A percentile compares a stretch with the other conserved stretches of the same genome.
Conservation (phyloP, 2,797 vertebrate species). For the Apodemus agrarius region DNA sequence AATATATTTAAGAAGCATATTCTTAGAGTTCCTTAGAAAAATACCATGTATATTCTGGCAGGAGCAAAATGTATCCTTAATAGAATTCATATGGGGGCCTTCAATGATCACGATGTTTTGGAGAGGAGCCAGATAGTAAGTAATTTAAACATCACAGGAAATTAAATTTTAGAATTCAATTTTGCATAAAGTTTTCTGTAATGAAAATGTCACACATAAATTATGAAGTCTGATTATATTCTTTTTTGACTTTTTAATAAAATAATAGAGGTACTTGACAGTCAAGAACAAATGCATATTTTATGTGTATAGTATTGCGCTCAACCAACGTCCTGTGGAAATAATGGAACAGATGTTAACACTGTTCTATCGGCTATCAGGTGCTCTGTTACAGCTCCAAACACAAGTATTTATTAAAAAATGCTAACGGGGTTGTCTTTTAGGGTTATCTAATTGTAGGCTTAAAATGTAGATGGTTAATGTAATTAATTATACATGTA, state of each 20-base stretch:
- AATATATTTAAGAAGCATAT: slow-evolving; percentile 89
- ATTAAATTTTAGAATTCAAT: slow-evolving; percentile 99
- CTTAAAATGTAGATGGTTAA: slow-evolving; percentile 89
- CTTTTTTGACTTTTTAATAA: slow-evolving; percentile 93
- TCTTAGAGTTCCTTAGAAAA: slow-evolving; percentile 89
- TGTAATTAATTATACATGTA: slow-evolving; percentile 89
- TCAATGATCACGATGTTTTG: slow-evolving; percentile 91
- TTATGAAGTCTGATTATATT: slow-evolving; percentile 96
- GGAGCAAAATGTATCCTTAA: slow-evolving; percentile 92
- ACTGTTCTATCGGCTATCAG: slow-evolving; percentile 90
- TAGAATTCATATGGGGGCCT: slow-evolving; percentile 95
- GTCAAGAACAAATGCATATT: slow-evolving; percentile 92
- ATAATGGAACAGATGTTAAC: slow-evolving; percentile 92
- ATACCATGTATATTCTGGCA: slow-evolving; percentile 90
- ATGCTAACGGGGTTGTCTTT: slow-evolving; percentile 89
- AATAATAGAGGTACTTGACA: slow-evolving; percentile 94
- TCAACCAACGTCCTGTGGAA: slow-evolving; percentile 89
- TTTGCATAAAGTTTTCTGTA: slow-evolving; percentile 97
- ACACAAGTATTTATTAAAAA: slow-evolving; percentile 92
- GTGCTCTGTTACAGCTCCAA: slow-evolving; percentile 91
- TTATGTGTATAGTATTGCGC: slow-evolving; percentile 90
- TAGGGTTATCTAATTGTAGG: slow-evolving; percentile 89
- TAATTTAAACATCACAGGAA: slow-evolving; percentile 99
- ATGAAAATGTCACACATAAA: slow-evolving; percentile 97
- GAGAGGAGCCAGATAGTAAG: slow-evolving; percentile 93